Percentiles rank a stretch among this genome's conserved stretches.
These are phyloP conservation scores for Epizoanthus rinbou DNA, from an alignment of 92 coral and sea anemone genomes.

Conservation along the genomic window DNA sequence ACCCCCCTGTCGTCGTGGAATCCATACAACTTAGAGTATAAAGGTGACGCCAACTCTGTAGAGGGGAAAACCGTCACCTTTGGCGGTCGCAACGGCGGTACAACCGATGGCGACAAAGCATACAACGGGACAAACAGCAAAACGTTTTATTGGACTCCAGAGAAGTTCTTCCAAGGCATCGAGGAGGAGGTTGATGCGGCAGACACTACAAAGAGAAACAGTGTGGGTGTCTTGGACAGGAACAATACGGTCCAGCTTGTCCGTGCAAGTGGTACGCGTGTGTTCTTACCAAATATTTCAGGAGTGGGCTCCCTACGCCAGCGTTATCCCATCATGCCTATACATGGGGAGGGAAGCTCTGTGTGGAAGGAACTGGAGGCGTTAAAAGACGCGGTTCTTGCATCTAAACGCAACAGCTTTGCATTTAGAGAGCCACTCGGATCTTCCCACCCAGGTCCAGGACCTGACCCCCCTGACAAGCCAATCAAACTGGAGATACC, in stretches of 20 bases:
- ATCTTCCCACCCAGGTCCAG: too few species aligned
- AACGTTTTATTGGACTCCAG: conserved; percentile 62
- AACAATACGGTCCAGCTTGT: conserved; percentile 40
- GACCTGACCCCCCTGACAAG: too few species aligned
- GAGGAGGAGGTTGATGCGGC: conserved; percentile 62
- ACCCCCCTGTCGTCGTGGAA: conserved; percentile 86
- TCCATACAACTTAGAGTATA: conserved; percentile 71
- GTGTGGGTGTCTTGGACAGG: conserved; percentile 64
- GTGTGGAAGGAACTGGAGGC: conserved; percentile 85
- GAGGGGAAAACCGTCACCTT: conserved; percentile 63
- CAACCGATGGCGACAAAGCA: conserved; percentile 48
- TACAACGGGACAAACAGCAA: conserved; percentile 65
- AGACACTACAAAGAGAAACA: conserved; percentile 57
- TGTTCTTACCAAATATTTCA: conserved; percentile 60
- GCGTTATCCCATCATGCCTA: conserved; percentile 80
- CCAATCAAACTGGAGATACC: too few species aligned
- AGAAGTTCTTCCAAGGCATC: conserved; percentile 57
- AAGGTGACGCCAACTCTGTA: conserved; percentile 53
- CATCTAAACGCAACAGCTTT: too few species aligned
- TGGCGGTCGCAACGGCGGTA: conserved; percentile 68
- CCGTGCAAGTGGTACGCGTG: conserved; percentile 77
- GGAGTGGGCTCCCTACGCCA: conserved; percentile 67
- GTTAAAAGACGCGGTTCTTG: conserved; percentile 42
- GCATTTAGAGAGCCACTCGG: too few species aligned
- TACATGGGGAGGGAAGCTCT: conserved; percentile 77